These are phyloP conservation scores for Climacteris rufus DNA, from an alignment of 2,113 vertebrate genomes.

Conservation along the genomic window DNA sequence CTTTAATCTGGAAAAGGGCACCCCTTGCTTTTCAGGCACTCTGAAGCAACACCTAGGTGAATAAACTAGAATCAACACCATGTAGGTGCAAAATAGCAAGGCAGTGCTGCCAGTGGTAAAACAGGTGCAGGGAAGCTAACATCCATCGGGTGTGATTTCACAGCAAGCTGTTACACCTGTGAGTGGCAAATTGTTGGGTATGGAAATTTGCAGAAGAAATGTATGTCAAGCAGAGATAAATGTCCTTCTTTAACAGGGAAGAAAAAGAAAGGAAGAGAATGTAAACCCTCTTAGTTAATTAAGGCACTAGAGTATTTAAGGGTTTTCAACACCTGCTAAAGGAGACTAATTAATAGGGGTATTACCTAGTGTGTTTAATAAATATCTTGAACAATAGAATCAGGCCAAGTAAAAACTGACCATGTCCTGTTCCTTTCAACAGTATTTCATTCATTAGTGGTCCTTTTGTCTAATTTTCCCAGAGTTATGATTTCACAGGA, in stretches of 20 bases:
- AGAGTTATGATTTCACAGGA: not conserved
- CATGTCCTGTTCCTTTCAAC: not conserved
- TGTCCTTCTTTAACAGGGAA: not conserved
- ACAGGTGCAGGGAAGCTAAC: not conserved
- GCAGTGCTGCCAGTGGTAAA: not conserved
- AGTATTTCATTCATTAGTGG: not conserved
- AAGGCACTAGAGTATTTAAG: conserved; percentile 10
- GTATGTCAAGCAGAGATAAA: conserved; percentile 43
- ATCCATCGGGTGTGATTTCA: not conserved
- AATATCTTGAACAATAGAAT: not conserved
- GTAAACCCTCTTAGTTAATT: not conserved
- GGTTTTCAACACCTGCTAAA: not conserved
- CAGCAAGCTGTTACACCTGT: conserved; percentile 3
- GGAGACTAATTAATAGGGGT: not conserved
- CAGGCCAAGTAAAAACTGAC: not conserved
- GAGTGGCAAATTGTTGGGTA: not conserved
- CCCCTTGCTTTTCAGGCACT: not conserved
- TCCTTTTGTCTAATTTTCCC: not conserved
- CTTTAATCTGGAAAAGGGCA: not conserved
- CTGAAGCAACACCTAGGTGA: not conserved
- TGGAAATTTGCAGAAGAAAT: conserved; percentile 21
- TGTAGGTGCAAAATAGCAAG: not conserved
- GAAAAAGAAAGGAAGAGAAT: not conserved
- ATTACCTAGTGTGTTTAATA: not conserved
- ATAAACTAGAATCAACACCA: not conserved